Evolutionary conservation across 1,140 invertebrate genomes (phyloP), one percentile per base, ranked within the genome.

Genomic region (Zaprionus vittiger): DNA sequence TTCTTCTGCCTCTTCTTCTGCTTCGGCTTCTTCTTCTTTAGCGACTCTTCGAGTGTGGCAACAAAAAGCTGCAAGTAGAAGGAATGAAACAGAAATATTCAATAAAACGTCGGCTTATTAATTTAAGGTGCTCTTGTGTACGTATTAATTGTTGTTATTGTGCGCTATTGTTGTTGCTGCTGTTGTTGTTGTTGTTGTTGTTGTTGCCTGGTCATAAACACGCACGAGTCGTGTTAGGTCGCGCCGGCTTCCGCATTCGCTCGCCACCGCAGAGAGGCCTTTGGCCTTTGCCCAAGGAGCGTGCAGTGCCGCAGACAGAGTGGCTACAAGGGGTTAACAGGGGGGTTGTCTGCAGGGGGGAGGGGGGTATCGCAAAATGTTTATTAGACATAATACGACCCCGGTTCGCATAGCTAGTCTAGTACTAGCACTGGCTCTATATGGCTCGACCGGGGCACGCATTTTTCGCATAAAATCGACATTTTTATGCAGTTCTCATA

Each of bases 381-480:
- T 86, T 86, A 87, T 86, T 87, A 86, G 83, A 87, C 83, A 80
- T 86, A 83, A 86, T 81, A 80, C 70, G 47, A 61, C 60, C 67
- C 38, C 47, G 22, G 57, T 14, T 31, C 26, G 49, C 24, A 14
- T 11, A 34, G 31, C 31, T 34, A 34, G 49, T 24, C 38, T 56
- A 12, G 47, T 56, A 14, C 34, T 22, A 20, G 24, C 9, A 26
- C 9, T 20, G 38, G 28, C 52, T 34, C 31, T 4, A 37, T 44
- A 59, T 61, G 26, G n/a, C 61, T 47, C 24, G 24, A 12, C 20
- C 17, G 38, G 56, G 61, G 83, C 85, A 90, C 85, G 85, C 82
- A 85, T 90, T 78, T 90, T 82, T 90, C 85, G 85, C 85, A 90
- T 90, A 90, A 90, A 90, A 85, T 90, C 80, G 84, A 83, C 83